phyloP scores from a whole-genome alignment of 2,113 vertebrate genomes.

The Strigops habroptila region DNA sequence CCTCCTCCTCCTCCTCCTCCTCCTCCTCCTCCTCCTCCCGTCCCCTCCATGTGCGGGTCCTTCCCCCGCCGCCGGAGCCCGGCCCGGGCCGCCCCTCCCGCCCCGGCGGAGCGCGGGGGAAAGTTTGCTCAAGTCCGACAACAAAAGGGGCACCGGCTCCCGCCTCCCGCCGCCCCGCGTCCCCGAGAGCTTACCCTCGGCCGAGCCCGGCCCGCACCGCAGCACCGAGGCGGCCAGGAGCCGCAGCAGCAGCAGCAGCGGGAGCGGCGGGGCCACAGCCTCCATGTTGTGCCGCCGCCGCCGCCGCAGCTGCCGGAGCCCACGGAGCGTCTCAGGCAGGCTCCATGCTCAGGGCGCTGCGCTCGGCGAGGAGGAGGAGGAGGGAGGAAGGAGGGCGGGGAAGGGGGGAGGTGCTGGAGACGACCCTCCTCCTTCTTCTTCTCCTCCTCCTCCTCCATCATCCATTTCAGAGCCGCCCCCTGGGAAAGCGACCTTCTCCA shows the following conservation, averaged over 20 bases:
- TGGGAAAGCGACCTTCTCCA: neutral
- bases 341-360: constrained; percentile 61
- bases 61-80: neutral
- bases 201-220: constrained; percentile 18
- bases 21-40: neutral
- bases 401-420: constrained; percentile 22
- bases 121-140: constrained; percentile 47
- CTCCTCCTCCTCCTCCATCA: neutral
- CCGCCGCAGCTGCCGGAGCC: constrained; percentile 58
- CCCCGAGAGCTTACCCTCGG: constrained; percentile 13
- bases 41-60: neutral
- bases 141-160: constrained; percentile 40
- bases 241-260: constrained; percentile 39
- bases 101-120: neutral
- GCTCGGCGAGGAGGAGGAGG: neutral
- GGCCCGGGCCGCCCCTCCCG: neutral
- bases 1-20: no score
- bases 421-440: neutral
- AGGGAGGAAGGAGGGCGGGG: neutral
- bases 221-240: constrained; percentile 34
- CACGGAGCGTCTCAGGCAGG: constrained; percentile 52
- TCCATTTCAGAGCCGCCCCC: neutral
- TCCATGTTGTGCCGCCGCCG: constrained; percentile 64
- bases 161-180: neutral
- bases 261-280: constrained; percentile 38